Evolutionary conservation across 2,113 vertebrate species (phyloP), one percentile per base, ranked within the genome.

Genomic region (Clarias macrocephalus): DNA sequence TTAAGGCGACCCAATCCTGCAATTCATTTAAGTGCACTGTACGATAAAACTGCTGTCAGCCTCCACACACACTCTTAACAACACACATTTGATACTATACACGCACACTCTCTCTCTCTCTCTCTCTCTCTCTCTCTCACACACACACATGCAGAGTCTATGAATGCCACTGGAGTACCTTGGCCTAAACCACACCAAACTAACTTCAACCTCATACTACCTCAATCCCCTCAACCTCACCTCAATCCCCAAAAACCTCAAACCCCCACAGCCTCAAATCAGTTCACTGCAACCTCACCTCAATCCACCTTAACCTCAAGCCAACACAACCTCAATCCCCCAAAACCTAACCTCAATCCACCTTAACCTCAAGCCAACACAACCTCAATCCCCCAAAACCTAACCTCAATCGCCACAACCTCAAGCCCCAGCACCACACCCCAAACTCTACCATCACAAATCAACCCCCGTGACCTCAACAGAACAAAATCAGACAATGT

Each of bases 1-100:
- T 84, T 6, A 48, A 42, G 86, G 86, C 65, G 88, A 88, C 89
- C 84, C 72, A 84, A 88, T 88, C 87, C 60, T 77, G 84, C 42
- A 75, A 48, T 48, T 80, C 68, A 80, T 84, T 88, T 90, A 87
- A 87, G 54, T 85, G n/a, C 37, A 80, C 83, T 42, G 3, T 42
- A 56, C 60, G 72, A 56, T 65, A 16, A 86, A 85, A 90, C 13
- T 1, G n/a, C 19, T 56, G 62, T 33, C 83, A 52, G 68, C 33
- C 73, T 80, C 52, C 19, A 59, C 65, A 79, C 82, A 85, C 79
- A 60, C 33, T 25, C 52, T 54, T 75, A 79, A 83, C 25, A 12
- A 66, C 63, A 66, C 25, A 28, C 25, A 28, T 5, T 3, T 25
- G 2, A 2, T 1, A 65, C 7, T n/a, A 25, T 25, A 25, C 62